Percentiles rank a stretch among this genome's conserved stretches.
Evolutionary conservation across 2,113 vertebrate genomes (phyloP).

Genomic region (Telmatochromis sp.): DNA sequence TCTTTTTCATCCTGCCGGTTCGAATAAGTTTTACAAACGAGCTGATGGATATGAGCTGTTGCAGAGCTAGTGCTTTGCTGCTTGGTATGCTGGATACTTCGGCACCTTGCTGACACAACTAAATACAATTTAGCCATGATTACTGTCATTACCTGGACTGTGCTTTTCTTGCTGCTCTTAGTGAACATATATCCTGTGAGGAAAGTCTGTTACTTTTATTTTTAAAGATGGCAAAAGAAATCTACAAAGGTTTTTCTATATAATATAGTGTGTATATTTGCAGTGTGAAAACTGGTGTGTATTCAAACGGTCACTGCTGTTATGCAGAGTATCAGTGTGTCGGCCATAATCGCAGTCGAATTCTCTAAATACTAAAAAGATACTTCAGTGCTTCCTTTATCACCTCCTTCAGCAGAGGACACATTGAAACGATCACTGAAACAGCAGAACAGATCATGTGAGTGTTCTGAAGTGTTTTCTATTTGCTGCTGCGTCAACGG

Average conservation of each 20-base stretch:
- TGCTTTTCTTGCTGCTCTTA: not conserved
- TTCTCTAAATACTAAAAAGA: not conserved
- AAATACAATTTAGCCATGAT: not conserved
- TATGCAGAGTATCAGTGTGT: accelerated
- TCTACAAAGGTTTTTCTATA: not conserved
- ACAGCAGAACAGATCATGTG: not conserved
- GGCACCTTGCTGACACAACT: not conserved
- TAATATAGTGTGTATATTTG: not conserved
- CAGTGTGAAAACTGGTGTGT: not conserved
- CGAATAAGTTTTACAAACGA: not conserved
- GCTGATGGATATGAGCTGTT: not conserved
- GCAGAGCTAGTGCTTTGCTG: not conserved
- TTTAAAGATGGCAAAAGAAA: not conserved
- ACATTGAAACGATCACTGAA: not conserved
- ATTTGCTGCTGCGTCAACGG: not conserved
- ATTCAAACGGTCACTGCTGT: too few relatives aligned
- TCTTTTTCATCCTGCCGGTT: not conserved
- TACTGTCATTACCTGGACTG: not conserved
- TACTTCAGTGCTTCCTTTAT: not conserved
- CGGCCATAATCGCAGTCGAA: not conserved
- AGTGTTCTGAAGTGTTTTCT: accelerated
- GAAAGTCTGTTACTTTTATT: not conserved
- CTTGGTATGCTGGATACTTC: not conserved
- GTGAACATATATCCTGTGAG: not conserved
- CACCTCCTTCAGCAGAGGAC: not conserved